These are phyloP conservation scores for Tringa solitaria DNA, from an alignment of 2,113 vertebrate species.

Conservation along the genomic window DNA sequence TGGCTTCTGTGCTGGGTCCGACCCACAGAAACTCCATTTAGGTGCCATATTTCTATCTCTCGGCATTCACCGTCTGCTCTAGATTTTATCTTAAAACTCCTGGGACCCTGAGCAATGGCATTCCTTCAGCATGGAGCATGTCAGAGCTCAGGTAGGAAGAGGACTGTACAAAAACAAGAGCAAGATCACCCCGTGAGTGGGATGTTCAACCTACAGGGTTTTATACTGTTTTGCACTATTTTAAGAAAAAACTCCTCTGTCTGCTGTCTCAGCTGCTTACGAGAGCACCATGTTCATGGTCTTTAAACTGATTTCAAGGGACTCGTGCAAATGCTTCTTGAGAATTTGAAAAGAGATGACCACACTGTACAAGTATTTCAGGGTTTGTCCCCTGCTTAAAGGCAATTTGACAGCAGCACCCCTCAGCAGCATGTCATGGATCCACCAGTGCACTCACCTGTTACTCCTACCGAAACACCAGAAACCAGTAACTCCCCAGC, in stretches of 20 bases:
- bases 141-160: not conserved
- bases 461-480: not conserved
- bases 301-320: not conserved
- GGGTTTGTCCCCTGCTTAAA: not conserved
- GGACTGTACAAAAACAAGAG: not conserved
- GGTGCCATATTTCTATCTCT: not conserved
- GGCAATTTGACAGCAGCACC: not conserved
- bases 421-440: not conserved
- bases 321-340: not conserved
- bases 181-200: not conserved
- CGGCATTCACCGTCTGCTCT: not conserved
- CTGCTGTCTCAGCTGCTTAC: not conserved
- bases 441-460: not conserved
- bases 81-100: not conserved
- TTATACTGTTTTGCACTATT: not conserved
- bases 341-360: not conserved
- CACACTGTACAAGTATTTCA: not conserved
- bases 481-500: not conserved
- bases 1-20: not conserved
- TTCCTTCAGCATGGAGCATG: not conserved
- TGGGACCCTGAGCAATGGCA: not conserved
- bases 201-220: not conserved
- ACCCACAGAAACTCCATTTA: not conserved
- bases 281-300: not conserved
- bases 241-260: not conserved